Evolutionary conservation across 2,113 vertebrate species (phyloP).

Genomic region (Andinoacara biseriatus): DNA sequence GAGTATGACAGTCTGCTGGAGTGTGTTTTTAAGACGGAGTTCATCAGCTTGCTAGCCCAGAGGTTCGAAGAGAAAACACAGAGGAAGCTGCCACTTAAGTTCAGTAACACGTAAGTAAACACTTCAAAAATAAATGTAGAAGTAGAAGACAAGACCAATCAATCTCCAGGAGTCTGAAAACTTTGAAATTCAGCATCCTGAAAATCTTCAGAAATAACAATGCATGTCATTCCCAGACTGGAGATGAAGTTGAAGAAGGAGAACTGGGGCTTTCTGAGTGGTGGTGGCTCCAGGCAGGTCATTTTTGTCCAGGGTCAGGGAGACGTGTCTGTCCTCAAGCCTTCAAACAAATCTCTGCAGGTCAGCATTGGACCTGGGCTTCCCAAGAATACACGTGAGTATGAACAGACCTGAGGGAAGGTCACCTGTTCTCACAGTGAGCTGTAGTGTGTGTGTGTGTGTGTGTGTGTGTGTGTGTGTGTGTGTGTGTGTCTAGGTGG

Average conservation of each 20-base stretch:
- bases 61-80: slow-evolving; percentile 93
- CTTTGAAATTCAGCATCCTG: neutral
- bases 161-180: neutral
- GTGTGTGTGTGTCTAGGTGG: no score
- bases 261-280: slow-evolving; percentile 95
- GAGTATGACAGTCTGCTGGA: slow-evolving; percentile 97
- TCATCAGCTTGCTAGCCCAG: slow-evolving; percentile 92
- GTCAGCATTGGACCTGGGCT: slow-evolving; percentile 95
- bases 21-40: slow-evolving; percentile 95
- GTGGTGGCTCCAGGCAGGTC: slow-evolving; percentile 89
- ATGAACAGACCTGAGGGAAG: neutral
- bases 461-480: no score
- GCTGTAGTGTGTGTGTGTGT: neutral
- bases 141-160: neutral
- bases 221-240: slow-evolving; percentile 79
- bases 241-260: slow-evolving; percentile 98
- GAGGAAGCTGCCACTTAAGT: slow-evolving; percentile 94
- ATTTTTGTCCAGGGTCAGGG: slow-evolving; percentile 90
- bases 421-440: neutral
- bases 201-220: neutral
- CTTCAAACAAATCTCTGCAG: slow-evolving; percentile 94
- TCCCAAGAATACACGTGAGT: slow-evolving; percentile 95
- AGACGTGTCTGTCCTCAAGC: slow-evolving; percentile 86
- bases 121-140: neutral
- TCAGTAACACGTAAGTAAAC: slow-evolving; percentile 91